These are phyloP conservation scores for Echinometra lucunter DNA, from an alignment of 53 echinoderm and acorn worm species.

Conservation along the genomic window DNA sequence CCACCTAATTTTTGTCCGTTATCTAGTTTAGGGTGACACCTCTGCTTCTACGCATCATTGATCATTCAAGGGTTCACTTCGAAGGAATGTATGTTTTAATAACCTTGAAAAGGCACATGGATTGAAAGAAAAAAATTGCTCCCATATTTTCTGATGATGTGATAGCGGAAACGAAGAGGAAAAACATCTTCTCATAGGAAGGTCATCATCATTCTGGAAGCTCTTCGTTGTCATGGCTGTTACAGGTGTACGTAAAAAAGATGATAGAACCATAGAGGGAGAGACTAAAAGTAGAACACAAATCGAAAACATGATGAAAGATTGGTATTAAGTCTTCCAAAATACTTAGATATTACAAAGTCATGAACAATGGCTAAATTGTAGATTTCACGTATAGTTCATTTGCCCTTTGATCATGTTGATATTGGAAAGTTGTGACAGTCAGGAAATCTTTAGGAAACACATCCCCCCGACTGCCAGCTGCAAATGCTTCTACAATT, in stretches of 20 bases:
- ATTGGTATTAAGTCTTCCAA: too few relatives aligned
- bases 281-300: neutral
- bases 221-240: neutral
- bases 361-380: neutral
- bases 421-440: neutral
- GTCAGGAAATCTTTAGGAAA: neutral
- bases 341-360: too few relatives aligned
- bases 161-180: neutral
- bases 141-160: neutral
- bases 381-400: neutral
- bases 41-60: too few relatives aligned
- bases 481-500: neutral
- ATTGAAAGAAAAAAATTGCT: neutral
- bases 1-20: too few relatives aligned
- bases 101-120: neutral
- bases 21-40: too few relatives aligned
- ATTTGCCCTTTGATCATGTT: conserved; percentile 9
- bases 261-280: neutral
- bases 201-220: neutral
- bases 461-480: neutral
- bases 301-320: too few relatives aligned
- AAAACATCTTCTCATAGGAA: neutral
- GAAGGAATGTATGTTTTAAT: neutral
- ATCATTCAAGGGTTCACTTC: neutral
- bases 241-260: neutral